phyloP scores from a whole-genome alignment of 2,113 vertebrate species.

The Microcebus tavaratra region DNA sequence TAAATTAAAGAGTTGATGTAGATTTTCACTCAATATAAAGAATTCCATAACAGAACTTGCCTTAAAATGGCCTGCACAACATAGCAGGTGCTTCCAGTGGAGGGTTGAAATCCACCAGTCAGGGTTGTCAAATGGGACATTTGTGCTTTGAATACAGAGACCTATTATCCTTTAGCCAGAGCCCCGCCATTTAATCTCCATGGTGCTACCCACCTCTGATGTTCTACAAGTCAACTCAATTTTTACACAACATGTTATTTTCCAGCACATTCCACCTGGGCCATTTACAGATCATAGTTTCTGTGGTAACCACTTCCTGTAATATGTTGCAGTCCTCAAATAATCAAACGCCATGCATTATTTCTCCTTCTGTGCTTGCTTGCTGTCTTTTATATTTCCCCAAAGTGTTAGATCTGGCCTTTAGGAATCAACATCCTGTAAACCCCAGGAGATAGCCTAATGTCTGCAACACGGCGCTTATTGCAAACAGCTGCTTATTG shows the following conservation, averaged over 20 bases:
- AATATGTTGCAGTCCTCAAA: slow-evolving; percentile 41
- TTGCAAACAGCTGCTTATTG: slow-evolving; percentile 81
- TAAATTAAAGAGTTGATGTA: neutral
- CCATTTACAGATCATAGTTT: slow-evolving; percentile 51
- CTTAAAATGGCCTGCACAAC: neutral
- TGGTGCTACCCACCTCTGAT: neutral
- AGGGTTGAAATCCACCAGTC: neutral
- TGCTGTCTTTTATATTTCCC: slow-evolving; percentile 68
- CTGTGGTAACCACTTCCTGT: slow-evolving; percentile 44
- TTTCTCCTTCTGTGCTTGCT: slow-evolving; percentile 51
- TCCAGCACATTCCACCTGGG: slow-evolving; percentile 6
- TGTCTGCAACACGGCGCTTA: slow-evolving; percentile 59
- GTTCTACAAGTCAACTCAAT: neutral
- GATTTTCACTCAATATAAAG: neutral
- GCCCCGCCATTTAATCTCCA: neutral
- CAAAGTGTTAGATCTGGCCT: slow-evolving; percentile 77
- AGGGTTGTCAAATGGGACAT: neutral
- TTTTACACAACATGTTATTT: neutral
- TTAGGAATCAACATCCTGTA: slow-evolving; percentile 79
- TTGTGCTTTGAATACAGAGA: neutral
- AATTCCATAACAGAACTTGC: neutral
- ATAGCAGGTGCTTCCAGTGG: neutral
- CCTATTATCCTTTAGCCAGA: neutral
- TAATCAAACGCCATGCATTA: slow-evolving; percentile 53
- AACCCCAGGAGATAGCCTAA: slow-evolving; percentile 70